Conservation (phyloP, 2,113 vertebrate species). For the Vombatus ursinus region DNA sequence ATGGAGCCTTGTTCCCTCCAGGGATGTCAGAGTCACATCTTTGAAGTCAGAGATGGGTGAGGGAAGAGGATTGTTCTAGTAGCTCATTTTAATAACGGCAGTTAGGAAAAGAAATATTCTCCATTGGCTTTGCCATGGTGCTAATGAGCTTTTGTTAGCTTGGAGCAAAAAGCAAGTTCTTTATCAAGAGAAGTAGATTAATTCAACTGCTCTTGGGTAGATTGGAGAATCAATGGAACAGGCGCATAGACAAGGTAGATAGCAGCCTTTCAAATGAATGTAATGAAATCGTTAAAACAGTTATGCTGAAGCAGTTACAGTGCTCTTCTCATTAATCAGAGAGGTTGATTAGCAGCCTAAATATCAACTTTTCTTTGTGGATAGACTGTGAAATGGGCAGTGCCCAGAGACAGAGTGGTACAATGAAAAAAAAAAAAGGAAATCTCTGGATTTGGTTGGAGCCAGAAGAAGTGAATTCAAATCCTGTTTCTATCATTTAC, state of each 20-base stretch:
- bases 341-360: background rate
- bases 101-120: background rate
- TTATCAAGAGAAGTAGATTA: background rate
- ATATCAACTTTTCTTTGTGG: background rate
- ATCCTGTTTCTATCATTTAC: background rate
- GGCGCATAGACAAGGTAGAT: background rate
- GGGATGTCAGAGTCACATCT: background rate
- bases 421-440: background rate
- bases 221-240: conserved; percentile 1
- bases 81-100: background rate
- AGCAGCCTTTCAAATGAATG: background rate
- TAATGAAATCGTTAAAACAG: background rate
- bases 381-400: background rate
- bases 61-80: background rate
- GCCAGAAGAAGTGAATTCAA: background rate
- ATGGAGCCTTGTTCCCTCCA: background rate
- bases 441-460: background rate
- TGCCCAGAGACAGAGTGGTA: background rate
- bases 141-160: background rate
- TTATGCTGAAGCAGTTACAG: background rate
- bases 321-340: background rate
- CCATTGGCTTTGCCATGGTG: background rate
- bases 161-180: conserved; percentile 16
- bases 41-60: background rate
- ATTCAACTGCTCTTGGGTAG: conserved; percentile 2